Base-by-base conservation (phyloP, 1,140 invertebrate species). In the Armadillidium nasatum region DNA sequence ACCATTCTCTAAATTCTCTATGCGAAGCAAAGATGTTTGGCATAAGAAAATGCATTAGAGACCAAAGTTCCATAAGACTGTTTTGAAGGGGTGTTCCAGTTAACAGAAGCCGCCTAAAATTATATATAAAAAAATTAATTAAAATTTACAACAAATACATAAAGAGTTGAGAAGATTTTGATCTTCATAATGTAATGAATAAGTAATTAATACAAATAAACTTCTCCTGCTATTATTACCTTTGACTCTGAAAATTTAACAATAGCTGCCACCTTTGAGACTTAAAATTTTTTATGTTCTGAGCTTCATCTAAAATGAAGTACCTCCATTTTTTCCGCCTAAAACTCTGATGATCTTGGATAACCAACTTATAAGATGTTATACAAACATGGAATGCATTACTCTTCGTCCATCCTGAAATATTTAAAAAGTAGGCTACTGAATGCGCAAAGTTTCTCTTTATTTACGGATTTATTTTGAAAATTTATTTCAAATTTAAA, bases 211-310 rank as follows among this genome's bases (percentile, higher is more conserved):
- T 33, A 33, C 2, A 33, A 33, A 33, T 6, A 33, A 33, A 33
- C 33, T 3, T 33, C 33, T 33, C 33, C 33, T 33, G 6, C 33
- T 33, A 3, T 88, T 85, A 92, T 88, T 85, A 92, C 91, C 92
- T 88, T 85, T 97, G 93, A 10, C 95, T 96, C 83, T 96, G 92
- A 85, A 99, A 98, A 85, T 99, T 99, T 9, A 99, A 87, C 72
- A 99, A 85, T 82, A 97, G 89, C 85, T 99, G 97, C 98, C 98
- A 99, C 71, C 98, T 87, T 84, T 99, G 97, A 13, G 95, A 98
- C 86, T 99, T 99, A 84, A 99, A 99, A 86, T 99, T 99, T 87
- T 99, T 99, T 75, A 99, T 99, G 84, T 99, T 99, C 84, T 99
- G 98, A 22, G 98, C 98, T 87, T 99, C 98, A 85, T 99, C 98